Conservation (phyloP, 2,888 invertebrate species). For the Drosophila multiciliata region DNA sequence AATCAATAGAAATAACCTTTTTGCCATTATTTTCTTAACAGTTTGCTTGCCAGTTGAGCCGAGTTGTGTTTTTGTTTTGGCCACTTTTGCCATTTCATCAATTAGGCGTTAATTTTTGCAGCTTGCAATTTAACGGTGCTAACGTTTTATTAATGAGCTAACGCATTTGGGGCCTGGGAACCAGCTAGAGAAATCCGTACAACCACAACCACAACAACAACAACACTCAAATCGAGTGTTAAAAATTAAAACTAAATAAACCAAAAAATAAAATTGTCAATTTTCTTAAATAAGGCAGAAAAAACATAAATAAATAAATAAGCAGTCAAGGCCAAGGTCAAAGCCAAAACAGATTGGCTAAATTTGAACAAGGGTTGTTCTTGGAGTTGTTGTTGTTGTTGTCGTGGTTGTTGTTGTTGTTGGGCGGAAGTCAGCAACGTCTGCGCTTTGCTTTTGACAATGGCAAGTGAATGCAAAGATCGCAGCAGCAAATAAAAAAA, state of each 20-base stretch:
- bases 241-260: background rate
- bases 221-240: background rate
- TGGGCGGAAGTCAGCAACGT: constrained; percentile 63
- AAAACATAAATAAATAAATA: background rate
- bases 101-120: constrained; percentile 77
- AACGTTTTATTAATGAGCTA: constrained; percentile 75
- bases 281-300: background rate
- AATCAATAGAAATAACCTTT: constrained; percentile 74
- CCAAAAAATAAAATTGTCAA: background rate
- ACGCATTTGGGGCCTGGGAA: constrained; percentile 72
- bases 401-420: constrained; percentile 22
- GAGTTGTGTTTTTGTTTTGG: constrained; percentile 24
- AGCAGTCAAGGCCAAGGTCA: constrained; percentile 57
- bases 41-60: constrained; percentile 1
- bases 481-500: constrained; percentile 13
- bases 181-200: background rate
- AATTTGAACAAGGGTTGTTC: constrained; percentile 10
- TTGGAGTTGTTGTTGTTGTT: background rate
- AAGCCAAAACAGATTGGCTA: constrained; percentile 47
- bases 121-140: constrained; percentile 67
- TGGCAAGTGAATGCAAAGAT: constrained; percentile 74
- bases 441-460: constrained; percentile 67
- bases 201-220: background rate
- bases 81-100: constrained; percentile 65
- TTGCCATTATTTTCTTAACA: constrained; percentile 3